phyloP scores from a whole-genome alignment of 1,140 invertebrate genomes.

The Macrobrachium nipponense region DNA sequence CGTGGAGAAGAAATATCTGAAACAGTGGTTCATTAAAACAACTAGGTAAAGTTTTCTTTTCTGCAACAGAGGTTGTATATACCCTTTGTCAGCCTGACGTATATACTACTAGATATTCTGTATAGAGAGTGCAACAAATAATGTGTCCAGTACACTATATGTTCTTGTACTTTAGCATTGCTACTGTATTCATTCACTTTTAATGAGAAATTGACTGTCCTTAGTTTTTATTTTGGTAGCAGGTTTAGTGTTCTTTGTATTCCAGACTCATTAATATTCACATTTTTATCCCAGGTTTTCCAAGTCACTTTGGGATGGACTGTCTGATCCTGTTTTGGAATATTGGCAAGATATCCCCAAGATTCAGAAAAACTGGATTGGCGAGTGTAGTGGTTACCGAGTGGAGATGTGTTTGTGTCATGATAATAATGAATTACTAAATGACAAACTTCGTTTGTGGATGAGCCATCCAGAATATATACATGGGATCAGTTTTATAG shows the following conservation, averaged over 20 bases:
- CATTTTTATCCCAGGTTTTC: constrained; percentile 73
- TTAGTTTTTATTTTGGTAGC: not conserved
- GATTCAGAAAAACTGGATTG: constrained; percentile 96
- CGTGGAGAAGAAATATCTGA: constrained; percentile 89
- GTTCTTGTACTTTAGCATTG: too few relatives aligned
- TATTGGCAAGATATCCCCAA: constrained; percentile 86
- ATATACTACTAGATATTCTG: not conserved
- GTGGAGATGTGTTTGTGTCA: constrained; percentile 75
- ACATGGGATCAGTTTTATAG: constrained; percentile 73
- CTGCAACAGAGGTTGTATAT: not conserved
- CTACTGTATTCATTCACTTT: constrained; percentile 71
- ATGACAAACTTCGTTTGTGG: constrained; percentile 70
- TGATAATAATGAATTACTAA: constrained; percentile 10
- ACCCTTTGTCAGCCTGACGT: not conserved
- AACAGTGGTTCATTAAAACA: constrained; percentile 96
- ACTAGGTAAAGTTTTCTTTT: constrained; percentile 70
- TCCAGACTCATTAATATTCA: constrained; percentile 74
- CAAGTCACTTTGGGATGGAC: constrained; percentile 70
- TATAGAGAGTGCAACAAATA: not conserved
- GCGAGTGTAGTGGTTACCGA: constrained; percentile 85
- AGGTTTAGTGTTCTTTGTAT: constrained; percentile 68
- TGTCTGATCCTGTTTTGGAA: constrained; percentile 65
- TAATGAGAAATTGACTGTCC: not conserved
- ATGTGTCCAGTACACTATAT: too few relatives aligned
- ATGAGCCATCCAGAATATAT: constrained; percentile 82